Conservation (phyloP, 2,888 invertebrate genomes). For the Hirtodrosophila cameraria region DNA sequence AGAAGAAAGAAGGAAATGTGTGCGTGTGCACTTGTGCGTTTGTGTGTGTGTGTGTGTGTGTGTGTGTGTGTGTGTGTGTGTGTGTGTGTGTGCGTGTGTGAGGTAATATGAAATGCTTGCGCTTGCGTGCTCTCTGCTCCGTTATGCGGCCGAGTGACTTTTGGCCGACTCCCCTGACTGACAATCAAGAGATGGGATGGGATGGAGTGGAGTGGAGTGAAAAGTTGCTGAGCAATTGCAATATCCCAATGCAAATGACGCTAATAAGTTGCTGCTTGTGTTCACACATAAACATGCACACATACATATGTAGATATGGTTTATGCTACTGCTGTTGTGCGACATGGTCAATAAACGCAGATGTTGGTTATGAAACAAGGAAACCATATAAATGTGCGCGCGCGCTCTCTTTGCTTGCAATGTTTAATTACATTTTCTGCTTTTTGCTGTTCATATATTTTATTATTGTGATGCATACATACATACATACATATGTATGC, state of each 20-base stretch:
- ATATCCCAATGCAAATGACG: conserved; percentile 47
- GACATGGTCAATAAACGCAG: conserved; percentile 62
- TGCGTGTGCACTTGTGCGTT: background rate
- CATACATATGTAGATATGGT: background rate
- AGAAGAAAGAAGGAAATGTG: conserved; percentile 44
- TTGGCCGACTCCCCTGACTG: conserved; percentile 39
- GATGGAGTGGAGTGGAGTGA: conserved; percentile 25
- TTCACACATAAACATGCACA: background rate
- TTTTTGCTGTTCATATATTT: conserved; percentile 55
- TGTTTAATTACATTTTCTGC: conserved; percentile 68
- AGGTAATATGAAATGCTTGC: conserved; percentile 48
- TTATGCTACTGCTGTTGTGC: conserved; percentile 23
- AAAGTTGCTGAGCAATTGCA: conserved; percentile 32
- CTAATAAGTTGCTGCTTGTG: conserved; percentile 46
- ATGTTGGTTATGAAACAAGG: conserved; percentile 72
- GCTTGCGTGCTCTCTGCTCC: conserved; percentile 49
- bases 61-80: background rate
- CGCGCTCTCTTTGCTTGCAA: conserved; percentile 31
- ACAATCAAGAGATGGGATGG: conserved; percentile 19
- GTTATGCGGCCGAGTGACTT: conserved; percentile 71
- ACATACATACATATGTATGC: background rate
- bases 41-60: background rate
- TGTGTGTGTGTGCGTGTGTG: conserved; percentile 24
- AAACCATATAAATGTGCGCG: conserved; percentile 53
- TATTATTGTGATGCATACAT: conserved; percentile 41